Percentiles rank a stretch among this genome's conserved stretches.
These are phyloP conservation scores for Cylindroiulus punctatus DNA, from an alignment of 2,888 invertebrate genomes.

Conservation along the genomic window DNA sequence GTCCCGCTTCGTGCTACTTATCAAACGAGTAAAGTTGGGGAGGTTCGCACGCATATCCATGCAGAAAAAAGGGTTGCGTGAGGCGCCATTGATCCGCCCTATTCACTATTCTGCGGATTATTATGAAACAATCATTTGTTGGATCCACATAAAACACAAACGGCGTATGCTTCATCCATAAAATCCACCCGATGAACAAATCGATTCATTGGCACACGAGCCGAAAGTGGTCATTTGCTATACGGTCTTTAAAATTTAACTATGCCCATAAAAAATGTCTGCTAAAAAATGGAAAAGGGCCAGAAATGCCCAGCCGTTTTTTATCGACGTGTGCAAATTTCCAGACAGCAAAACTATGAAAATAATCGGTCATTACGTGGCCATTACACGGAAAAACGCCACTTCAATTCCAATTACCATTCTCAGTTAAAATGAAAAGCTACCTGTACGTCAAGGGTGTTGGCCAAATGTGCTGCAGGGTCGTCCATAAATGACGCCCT, in stretches of 20 bases:
- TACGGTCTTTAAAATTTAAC: constrained; percentile 10
- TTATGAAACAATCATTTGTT: constrained; percentile 44
- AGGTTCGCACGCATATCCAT: constrained; percentile 40
- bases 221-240: background rate
- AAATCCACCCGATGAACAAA: constrained; percentile 1
- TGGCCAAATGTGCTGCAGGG: background rate
- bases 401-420: background rate
- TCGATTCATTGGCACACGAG: background rate
- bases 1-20: constrained; percentile 40
- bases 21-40: constrained; percentile 19
- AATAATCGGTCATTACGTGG: constrained; percentile 18
- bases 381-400: background rate
- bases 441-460: background rate
- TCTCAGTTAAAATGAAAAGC: background rate
- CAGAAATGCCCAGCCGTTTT: constrained; percentile 14
- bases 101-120: background rate
- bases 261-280: constrained; percentile 10
- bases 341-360: constrained; percentile 18
- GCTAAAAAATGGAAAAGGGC: constrained; percentile 11
- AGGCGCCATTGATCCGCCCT: constrained; percentile 42
- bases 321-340: background rate
- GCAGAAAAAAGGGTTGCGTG: constrained; percentile 46
- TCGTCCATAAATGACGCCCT: background rate
- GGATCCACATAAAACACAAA: constrained; percentile 11
- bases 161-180: constrained; percentile 1